phyloP scores from a whole-genome alignment of 2,888 invertebrate species.

The Machimus atricapillus region DNA sequence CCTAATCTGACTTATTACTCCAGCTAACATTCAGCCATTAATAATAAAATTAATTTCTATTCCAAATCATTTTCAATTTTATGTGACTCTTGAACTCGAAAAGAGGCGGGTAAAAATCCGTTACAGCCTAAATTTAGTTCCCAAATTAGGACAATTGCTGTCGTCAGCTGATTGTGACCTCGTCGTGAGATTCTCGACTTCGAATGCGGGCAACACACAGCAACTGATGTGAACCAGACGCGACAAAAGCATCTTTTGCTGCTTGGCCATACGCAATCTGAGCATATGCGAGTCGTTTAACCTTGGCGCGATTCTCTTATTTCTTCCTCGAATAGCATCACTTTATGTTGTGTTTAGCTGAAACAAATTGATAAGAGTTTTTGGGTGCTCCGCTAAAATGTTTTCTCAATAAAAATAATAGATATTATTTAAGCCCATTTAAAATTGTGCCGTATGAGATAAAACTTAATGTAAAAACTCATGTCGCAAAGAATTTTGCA shows the following conservation, averaged over 20 bases:
- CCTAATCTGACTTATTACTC: neutral
- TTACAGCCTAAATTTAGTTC: conserved; percentile 16
- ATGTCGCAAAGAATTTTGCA: neutral
- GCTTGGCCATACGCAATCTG: neutral
- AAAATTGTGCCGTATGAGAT: neutral
- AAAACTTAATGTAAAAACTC: neutral
- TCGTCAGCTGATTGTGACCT: conserved; percentile 29
- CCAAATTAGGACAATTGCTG: conserved; percentile 30
- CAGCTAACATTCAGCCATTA: neutral
- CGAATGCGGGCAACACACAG: conserved; percentile 24
- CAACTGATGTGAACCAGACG: neutral
- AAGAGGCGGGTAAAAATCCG: conserved; percentile 1
- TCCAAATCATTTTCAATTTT: neutral
- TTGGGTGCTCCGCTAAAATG: neutral
- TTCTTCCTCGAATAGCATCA: neutral
- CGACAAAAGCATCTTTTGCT: neutral
- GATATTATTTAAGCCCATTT: neutral
- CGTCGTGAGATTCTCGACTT: neutral
- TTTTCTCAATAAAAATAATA: neutral
- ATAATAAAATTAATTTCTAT: neutral
- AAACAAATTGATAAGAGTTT: conserved; percentile 7
- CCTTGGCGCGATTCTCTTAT: neutral
- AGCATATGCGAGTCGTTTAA: neutral
- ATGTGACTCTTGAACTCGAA: neutral
- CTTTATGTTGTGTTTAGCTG: neutral